These are phyloP conservation scores for Syritta pipiens DNA, from an alignment of 2,888 invertebrate genomes.

Conservation along the genomic window DNA sequence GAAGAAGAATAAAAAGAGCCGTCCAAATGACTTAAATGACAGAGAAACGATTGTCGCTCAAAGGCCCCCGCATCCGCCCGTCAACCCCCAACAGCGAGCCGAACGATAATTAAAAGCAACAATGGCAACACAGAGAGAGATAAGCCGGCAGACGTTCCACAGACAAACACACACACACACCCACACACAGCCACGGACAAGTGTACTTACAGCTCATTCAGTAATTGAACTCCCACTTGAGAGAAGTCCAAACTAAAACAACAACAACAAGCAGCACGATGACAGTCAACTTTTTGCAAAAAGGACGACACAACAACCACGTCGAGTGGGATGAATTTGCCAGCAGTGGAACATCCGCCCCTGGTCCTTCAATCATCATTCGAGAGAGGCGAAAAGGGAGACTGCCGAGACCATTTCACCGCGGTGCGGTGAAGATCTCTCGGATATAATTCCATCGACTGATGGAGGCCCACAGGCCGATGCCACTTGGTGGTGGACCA, in stretches of 20 bases:
- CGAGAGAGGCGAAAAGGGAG: no score
- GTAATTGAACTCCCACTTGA: constrained; percentile 59
- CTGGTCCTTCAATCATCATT: constrained; percentile 49
- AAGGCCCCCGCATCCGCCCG: neutral
- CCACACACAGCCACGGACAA: constrained; percentile 6
- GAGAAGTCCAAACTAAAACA: constrained; percentile 17
- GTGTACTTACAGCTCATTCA: constrained; percentile 56
- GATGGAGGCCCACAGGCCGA: no score
- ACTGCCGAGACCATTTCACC: constrained; percentile 30
- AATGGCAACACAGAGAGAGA: constrained; percentile 15
- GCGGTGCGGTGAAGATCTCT: constrained; percentile 38
- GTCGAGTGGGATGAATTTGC: constrained; percentile 39
- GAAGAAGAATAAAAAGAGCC: no score
- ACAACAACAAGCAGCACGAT: constrained; percentile 14
- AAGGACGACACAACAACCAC: constrained; percentile 36
- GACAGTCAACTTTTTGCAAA: neutral
- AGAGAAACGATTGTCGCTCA: constrained; percentile 47
- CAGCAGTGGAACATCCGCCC: constrained; percentile 35
- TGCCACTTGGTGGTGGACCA: neutral
- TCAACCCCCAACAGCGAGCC: constrained; percentile 1
- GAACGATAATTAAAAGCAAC: constrained; percentile 53
- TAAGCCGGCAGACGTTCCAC: no score
- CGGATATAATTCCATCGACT: constrained; percentile 38
- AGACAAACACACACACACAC: no score
- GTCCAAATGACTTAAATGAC: constrained; percentile 55